phyloP scores from a whole-genome alignment of 2,113 vertebrate species.

The Phrynocephalus versicolor region DNA sequence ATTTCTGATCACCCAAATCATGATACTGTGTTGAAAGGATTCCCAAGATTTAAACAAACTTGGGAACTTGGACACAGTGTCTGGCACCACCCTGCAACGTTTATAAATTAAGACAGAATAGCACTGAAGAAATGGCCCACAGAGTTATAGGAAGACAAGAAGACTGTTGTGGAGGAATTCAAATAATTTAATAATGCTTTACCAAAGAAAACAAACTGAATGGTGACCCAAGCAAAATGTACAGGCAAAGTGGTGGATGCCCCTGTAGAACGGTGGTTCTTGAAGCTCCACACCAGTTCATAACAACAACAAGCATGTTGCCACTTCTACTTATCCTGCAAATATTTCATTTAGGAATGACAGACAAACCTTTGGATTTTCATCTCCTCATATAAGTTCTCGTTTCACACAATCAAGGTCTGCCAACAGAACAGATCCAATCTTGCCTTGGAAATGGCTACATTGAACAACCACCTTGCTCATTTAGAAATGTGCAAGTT shows the following conservation, averaged over 20 bases:
- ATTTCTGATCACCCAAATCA: neutral
- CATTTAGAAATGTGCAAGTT: too few relatives aligned
- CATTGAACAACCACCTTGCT: too few relatives aligned
- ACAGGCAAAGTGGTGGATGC: neutral
- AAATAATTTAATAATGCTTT: neutral
- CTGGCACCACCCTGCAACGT: neutral
- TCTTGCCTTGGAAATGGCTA: too few relatives aligned
- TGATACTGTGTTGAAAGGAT: neutral
- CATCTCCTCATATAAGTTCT: neutral
- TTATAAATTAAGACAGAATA: neutral
- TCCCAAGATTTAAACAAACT: neutral
- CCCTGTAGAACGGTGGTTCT: neutral
- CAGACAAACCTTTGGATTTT: neutral
- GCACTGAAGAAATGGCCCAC: neutral
- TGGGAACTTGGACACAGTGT: neutral
- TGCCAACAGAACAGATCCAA: neutral
- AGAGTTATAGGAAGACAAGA: neutral
- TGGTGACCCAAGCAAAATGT: neutral
- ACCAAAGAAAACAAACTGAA: neutral
- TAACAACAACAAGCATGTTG: neutral
- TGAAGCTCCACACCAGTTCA: neutral
- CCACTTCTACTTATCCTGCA: neutral
- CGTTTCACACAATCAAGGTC: neutral
- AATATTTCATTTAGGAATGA: neutral
- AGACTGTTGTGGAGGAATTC: neutral